Base-by-base conservation (phyloP, 2,888 invertebrate genomes). In the Drosophila nr. perissopoda region DNA sequence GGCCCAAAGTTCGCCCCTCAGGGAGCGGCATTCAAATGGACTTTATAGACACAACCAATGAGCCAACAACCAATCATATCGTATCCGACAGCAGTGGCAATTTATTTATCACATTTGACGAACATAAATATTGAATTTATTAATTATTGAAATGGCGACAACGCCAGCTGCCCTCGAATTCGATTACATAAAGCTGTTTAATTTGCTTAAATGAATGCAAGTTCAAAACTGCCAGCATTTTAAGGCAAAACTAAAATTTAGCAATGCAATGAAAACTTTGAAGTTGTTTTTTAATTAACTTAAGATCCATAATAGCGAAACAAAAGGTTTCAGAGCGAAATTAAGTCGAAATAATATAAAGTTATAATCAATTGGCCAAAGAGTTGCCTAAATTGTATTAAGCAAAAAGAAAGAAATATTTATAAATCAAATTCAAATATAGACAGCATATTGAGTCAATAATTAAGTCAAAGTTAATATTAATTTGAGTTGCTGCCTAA, bases 61-160 rank as follows among this genome's bases (percentile, higher is more conserved):
- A 34, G 25, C 34, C 68, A 49, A 48, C 27, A 25, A 60, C n/a
- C n/a, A 56, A 56, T 31, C 63, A 49, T 33, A 54, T 51, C 54
- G 16, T 31, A 64, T 53, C 52, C n/a, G 57, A 58, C 53, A 53
- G 48, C 42, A 36, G 18, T 40, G 58, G 42, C 49, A 74, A 74
- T 79, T 78, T 80, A 68, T 65, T 79, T 76, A 81, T 72, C 79
- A 81, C 76, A 56, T 72, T 76, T 72, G 62, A 65, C 67, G 69
- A 70, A 81, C 78, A 81, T 81, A 68, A 81, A 79, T 80, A 82
- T 79, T 74, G 66, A 62, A 80, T 80, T 78, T 74, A 70, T 81
- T 80, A 80, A 80, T 80, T 81, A 82, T 74, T 53, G 42, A 74
- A 77, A 74, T 70, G 77, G 60, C 79, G 31, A 21, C 64, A 70